Evolutionary conservation across 2,113 vertebrate genomes (phyloP).

Genomic region (Ceyx melanurus): DNA sequence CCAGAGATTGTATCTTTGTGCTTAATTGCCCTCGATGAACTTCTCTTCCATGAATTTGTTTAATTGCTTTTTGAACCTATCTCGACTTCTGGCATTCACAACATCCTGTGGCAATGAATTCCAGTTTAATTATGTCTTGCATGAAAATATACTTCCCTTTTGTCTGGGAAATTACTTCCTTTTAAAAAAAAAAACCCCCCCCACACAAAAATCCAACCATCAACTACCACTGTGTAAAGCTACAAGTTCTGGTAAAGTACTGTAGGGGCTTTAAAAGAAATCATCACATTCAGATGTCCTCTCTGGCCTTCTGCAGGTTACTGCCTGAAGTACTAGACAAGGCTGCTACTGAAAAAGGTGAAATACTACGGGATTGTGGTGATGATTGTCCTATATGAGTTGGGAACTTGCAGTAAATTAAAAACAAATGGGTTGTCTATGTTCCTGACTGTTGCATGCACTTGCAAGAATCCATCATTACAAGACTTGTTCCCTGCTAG

Average conservation of each 20-base stretch:
- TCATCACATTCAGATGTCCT: not conserved
- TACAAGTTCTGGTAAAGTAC: not conserved
- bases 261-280: not conserved
- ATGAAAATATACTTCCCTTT: slow-evolving; percentile 61
- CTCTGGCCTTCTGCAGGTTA: not conserved
- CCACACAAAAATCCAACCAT: not conserved
- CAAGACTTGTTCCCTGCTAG: not conserved
- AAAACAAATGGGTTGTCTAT: not conserved
- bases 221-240: not conserved
- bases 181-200: not conserved
- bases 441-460: not conserved
- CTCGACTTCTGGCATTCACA: slow-evolving; percentile 62
- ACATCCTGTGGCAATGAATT: slow-evolving; percentile 71
- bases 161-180: slow-evolving; percentile 63
- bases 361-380: not conserved
- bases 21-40: slow-evolving; percentile 68
- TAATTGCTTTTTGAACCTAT: slow-evolving; percentile 67
- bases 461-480: not conserved
- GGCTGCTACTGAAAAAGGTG: not conserved
- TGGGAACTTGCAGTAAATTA: not conserved
- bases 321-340: not conserved
- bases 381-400: not conserved
- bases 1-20: slow-evolving; percentile 64
- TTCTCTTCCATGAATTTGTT: slow-evolving; percentile 65
- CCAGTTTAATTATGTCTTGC: slow-evolving; percentile 64